Evolutionary conservation across 1,140 invertebrate species (phyloP).

Genomic region (Leptonema lineaticorne): DNA sequence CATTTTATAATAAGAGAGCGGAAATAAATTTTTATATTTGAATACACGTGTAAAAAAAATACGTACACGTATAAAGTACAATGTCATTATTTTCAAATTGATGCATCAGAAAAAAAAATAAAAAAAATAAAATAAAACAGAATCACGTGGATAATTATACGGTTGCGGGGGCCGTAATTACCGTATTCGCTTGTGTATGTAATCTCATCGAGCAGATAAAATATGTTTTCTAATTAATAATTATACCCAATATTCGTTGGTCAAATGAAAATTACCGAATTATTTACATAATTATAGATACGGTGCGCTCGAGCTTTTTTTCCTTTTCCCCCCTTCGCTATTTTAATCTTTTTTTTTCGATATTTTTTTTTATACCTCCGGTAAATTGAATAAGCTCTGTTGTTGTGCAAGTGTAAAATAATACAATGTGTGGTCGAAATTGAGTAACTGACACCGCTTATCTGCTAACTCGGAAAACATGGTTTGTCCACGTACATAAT

Average conservation of each 20-base stretch:
- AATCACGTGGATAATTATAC: no score
- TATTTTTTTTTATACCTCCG: neutral
- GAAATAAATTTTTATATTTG: slow-evolving; percentile 13
- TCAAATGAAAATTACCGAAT: slow-evolving; percentile 16
- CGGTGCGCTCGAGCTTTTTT: neutral
- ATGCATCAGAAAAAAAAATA: neutral
- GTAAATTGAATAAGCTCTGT: slow-evolving; percentile 9
- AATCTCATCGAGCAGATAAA: slow-evolving; percentile 18
- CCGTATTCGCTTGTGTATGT: slow-evolving; percentile 10
- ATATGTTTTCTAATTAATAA: slow-evolving; percentile 20
- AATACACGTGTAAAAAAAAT: no score
- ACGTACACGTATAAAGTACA: no score
- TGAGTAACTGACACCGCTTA: slow-evolving; percentile 18
- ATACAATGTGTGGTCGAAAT: slow-evolving; percentile 1
- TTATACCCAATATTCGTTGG: slow-evolving; percentile 10
- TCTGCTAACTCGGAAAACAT: neutral
- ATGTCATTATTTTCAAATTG: slow-evolving; percentile 17
- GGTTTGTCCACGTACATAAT: neutral
- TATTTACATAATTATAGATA: slow-evolving; percentile 12
- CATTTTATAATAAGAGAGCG: neutral
- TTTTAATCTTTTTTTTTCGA: no score
- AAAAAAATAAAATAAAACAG: slow-evolving; percentile 12
- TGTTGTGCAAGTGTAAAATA: neutral
- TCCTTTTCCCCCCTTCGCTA: no score
- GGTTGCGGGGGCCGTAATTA: slow-evolving; percentile 5